These are phyloP conservation scores for Polymixis flavicincta DNA, from an alignment of 2,888 invertebrate species.

Conservation along the genomic window DNA sequence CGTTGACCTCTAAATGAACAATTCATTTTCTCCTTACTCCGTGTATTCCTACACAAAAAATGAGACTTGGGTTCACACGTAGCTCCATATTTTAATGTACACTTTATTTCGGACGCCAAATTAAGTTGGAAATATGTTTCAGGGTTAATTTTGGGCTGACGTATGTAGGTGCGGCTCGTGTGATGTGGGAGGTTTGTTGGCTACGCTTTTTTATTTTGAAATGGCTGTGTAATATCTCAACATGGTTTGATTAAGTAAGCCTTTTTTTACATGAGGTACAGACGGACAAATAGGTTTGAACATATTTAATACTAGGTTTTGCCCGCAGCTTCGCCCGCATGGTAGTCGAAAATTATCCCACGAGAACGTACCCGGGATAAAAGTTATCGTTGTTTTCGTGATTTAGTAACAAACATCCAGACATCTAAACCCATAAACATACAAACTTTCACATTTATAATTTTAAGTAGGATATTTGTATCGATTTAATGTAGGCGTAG, in stretches of 20 bases:
- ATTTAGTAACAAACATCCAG: no score
- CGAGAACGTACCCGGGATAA: no score
- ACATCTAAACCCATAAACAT: no score
- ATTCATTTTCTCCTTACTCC: slow-evolving; percentile 27
- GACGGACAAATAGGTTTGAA: no score
- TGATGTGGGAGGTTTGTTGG: slow-evolving; percentile 30
- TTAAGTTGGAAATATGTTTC: slow-evolving; percentile 59
- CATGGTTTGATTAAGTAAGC: slow-evolving; percentile 32
- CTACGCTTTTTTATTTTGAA: slow-evolving; percentile 31
- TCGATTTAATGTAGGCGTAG: no score
- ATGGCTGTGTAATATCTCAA: slow-evolving; percentile 16
- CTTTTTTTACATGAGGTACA: not conserved
- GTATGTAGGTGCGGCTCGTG: slow-evolving; percentile 26
- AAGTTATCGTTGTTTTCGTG: no score
- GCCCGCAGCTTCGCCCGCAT: no score
- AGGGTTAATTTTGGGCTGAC: slow-evolving; percentile 44
- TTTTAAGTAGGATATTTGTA: no score
- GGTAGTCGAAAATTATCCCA: no score
- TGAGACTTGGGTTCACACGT: slow-evolving; percentile 33
- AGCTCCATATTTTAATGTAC: slow-evolving; percentile 48
- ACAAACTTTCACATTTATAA: no score
- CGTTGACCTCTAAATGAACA: not conserved
- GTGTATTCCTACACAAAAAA: slow-evolving; percentile 25
- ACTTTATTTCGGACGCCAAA: slow-evolving; percentile 54
- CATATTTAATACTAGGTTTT: no score